phyloP scores from a whole-genome alignment of 2,888 invertebrate genomes.

The Patella ulyssiponensis region DNA sequence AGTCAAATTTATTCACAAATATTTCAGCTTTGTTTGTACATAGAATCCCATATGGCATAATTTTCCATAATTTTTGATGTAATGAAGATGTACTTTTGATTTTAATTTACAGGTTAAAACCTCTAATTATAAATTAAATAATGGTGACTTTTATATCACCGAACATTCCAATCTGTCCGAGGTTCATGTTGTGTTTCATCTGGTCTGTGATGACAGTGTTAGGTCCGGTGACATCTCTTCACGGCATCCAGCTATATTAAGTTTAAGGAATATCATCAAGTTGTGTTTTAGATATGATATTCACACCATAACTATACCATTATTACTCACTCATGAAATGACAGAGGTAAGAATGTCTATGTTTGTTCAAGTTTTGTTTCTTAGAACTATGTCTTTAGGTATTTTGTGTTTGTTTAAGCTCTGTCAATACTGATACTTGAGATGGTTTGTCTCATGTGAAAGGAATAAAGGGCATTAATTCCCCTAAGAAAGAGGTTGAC shows the following conservation, averaged over 20 bases:
- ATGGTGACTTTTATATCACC: conserved; percentile 72
- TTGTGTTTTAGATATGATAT: conserved; percentile 95
- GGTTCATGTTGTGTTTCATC: conserved; percentile 95
- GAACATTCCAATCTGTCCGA: conserved; percentile 93
- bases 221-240: conserved; percentile 88
- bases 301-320: conserved; percentile 91
- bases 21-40: too few species aligned
- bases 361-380: conserved; percentile 14
- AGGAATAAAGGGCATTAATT: too few species aligned
- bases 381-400: not conserved
- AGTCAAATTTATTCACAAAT: too few species aligned
- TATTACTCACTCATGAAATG: conserved; percentile 93
- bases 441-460: too few species aligned
- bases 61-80: too few species aligned
- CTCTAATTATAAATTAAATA: conserved; percentile 44
- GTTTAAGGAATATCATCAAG: conserved; percentile 93
- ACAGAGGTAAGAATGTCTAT: conserved; percentile 81
- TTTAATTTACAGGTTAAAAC: conserved; percentile 54
- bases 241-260: conserved; percentile 94
- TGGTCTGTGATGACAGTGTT: conserved; percentile 86
- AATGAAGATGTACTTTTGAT: not conserved
- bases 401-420: too few species aligned
- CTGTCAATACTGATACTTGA: too few species aligned
- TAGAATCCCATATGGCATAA: too few species aligned
- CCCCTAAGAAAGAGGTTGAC: too few species aligned